A percentile compares a stretch with the other conserved stretches of the same genome.
phyloP scores from a whole-genome alignment of 2,113 vertebrate species.

The Sceloporus tristichus region DNA sequence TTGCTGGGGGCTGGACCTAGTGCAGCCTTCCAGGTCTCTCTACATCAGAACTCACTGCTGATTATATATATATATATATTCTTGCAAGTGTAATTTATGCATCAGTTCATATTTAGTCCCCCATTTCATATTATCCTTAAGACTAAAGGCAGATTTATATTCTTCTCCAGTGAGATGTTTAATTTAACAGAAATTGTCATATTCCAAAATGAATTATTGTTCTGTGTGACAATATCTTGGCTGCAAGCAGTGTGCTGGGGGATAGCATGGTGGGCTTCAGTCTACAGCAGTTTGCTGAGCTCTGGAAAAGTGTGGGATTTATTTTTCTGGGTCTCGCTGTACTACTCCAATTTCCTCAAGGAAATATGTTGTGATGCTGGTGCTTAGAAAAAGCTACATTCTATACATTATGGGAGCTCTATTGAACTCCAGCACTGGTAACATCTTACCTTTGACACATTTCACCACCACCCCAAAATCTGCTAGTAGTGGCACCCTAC shows the following conservation, averaged over 20 bases:
- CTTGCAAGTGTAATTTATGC: conserved; percentile 39
- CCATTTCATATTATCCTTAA: conserved; percentile 39
- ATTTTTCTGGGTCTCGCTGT: not conserved
- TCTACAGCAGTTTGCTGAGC: not conserved
- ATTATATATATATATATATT: conserved; percentile 6
- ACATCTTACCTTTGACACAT: not conserved
- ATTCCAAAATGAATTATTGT: conserved; percentile 25
- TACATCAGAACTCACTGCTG: conserved; percentile 27
- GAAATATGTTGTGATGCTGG: not conserved
- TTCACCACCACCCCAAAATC: too few species aligned
- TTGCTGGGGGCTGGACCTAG: not conserved
- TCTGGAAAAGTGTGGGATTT: not conserved
- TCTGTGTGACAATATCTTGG: conserved; percentile 13
- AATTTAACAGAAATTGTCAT: conserved; percentile 25
- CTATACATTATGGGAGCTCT: not conserved
- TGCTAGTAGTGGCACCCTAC: too few species aligned
- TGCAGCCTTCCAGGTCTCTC: conserved; percentile 19
- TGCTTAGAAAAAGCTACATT: not conserved
- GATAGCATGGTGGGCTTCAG: not conserved
- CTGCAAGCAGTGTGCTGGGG: not conserved
- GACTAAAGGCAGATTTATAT: conserved; percentile 39
- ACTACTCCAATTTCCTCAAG: not conserved
- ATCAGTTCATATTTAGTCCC: conserved; percentile 34
- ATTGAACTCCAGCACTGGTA: not conserved
- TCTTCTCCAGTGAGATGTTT: conserved; percentile 42